phyloP scores from a whole-genome alignment of 2,888 invertebrate species.

The Leucoptera coffeella region DNA sequence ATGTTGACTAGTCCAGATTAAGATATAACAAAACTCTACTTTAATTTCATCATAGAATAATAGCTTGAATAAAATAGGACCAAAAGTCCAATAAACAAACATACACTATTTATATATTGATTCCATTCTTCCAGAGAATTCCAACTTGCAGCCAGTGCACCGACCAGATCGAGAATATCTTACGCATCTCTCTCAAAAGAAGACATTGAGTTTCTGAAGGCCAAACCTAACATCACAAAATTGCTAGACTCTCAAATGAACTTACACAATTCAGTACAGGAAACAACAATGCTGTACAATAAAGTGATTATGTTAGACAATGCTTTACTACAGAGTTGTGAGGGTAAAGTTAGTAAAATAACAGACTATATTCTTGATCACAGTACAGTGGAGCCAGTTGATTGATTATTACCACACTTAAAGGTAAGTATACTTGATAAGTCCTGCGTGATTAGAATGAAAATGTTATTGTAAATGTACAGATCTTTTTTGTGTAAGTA shows the following conservation, averaged over 20 bases:
- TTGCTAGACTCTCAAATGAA: constrained; percentile 24
- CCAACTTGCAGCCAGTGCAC: constrained; percentile 19
- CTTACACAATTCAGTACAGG: constrained; percentile 22
- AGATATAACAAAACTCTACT: no score
- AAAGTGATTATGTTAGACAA: constrained; percentile 21
- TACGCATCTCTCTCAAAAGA: constrained; percentile 30
- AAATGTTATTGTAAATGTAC: no score
- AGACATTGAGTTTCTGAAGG: constrained; percentile 35
- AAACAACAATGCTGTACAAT: constrained; percentile 17
- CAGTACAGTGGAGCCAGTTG: constrained; percentile 25
- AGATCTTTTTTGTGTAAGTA: no score
- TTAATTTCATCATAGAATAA: no score
- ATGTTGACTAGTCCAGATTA: no score
- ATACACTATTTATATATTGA: constrained; percentile 1
- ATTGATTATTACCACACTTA: no score
- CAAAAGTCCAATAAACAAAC: no score
- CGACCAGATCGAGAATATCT: constrained; percentile 21
- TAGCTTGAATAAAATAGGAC: no score
- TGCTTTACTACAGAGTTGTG: constrained; percentile 18
- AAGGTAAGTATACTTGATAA: no score
- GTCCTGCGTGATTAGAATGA: no score
- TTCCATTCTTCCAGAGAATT: constrained; percentile 36
- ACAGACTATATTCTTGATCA: constrained; percentile 30
- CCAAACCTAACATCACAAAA: constrained; percentile 26
- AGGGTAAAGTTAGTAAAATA: constrained; percentile 19